phyloP scores from a whole-genome alignment of 2,797 vertebrate genomes.

The Thalassophryne amazonica region DNA sequence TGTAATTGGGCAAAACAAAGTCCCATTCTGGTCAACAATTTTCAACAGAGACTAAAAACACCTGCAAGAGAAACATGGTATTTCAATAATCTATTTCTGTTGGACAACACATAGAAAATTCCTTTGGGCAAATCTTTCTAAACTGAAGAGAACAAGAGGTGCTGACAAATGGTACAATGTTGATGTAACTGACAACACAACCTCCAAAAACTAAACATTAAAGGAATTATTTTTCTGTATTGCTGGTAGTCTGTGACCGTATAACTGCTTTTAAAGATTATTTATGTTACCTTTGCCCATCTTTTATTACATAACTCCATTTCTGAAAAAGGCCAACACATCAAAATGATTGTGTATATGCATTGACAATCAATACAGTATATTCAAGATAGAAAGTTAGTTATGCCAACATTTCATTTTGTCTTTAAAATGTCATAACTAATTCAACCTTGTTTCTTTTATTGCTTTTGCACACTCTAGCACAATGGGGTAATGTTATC shows the following conservation, averaged over 20 bases:
- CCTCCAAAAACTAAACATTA: too few species aligned
- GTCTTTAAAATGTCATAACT: conserved; percentile 54
- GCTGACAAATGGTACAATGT: neutral
- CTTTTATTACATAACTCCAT: too few species aligned
- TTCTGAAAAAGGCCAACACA: conserved; percentile 11
- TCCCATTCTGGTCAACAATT: too few species aligned
- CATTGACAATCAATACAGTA: conserved; percentile 32
- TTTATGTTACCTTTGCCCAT: too few species aligned
- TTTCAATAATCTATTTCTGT: neutral
- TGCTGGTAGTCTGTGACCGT: too few species aligned
- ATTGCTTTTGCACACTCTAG: conserved; percentile 27
- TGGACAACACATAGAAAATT: neutral
- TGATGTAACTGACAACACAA: too few species aligned
- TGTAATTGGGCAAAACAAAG: neutral
- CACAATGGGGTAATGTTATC: conserved; percentile 58
- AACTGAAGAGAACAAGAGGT: neutral
- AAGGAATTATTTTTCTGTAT: too few species aligned
- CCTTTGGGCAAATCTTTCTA: neutral
- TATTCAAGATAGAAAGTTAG: conserved; percentile 22
- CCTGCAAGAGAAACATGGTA: too few species aligned
- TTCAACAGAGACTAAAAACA: too few species aligned
- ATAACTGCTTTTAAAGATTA: too few species aligned
- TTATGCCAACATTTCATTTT: conserved; percentile 29
- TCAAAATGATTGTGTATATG: conserved; percentile 3
- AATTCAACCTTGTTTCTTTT: conserved; percentile 53